Evolutionary conservation across 2,113 vertebrate species (phyloP).

Genomic region (Phyllopteryx taeniolatus): DNA sequence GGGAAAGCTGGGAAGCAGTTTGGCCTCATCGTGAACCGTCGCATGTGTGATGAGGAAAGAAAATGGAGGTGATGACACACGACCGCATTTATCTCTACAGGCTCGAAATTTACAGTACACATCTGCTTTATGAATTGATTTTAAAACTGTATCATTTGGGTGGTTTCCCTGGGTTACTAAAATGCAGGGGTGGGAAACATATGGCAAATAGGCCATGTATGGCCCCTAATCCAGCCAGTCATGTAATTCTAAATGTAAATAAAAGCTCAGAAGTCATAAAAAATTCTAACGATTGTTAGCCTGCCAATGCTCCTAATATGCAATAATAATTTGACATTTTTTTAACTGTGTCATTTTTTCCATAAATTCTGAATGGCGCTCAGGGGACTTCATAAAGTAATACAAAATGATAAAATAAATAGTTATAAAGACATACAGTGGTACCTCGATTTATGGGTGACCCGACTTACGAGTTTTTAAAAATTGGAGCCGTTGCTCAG

Average conservation of each 20-base stretch:
- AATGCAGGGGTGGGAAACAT: neutral
- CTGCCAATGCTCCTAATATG: no score
- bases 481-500: no score
- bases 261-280: neutral
- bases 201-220: neutral
- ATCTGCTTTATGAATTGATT: neutral
- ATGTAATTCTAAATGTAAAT: neutral
- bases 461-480: no score
- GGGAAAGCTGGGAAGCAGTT: conserved; percentile 1
- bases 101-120: neutral
- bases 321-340: no score
- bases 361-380: no score
- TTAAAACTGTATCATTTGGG: neutral
- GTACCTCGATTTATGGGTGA: no score
- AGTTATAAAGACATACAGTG: no score
- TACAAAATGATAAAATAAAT: no score
- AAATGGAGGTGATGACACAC: neutral
- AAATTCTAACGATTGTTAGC: neutral
- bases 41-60: neutral
- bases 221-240: neutral
- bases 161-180: neutral
- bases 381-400: no score
- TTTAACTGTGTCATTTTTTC: no score
- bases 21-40: neutral
- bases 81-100: neutral